Conservation (phyloP, 2,113 vertebrate species). For the Neolamprologus sp. region DNA sequence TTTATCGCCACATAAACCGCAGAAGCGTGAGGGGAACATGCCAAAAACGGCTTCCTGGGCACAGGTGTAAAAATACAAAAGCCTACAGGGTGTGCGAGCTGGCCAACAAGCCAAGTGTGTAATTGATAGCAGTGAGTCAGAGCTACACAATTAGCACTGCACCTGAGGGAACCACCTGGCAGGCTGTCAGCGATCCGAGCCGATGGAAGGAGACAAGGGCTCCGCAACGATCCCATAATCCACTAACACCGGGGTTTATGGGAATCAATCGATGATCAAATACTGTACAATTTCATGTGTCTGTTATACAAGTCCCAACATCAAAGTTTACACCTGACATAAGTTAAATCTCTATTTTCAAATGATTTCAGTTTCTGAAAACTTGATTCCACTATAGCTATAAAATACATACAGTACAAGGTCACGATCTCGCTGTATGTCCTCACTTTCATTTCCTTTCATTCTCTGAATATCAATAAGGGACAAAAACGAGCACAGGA, state of each 20-base stretch:
- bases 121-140: constrained; percentile 5
- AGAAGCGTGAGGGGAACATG: background rate
- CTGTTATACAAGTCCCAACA: background rate
- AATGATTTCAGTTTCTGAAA: background rate
- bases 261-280: background rate
- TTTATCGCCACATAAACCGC: background rate
- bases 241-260: background rate
- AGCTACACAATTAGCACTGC: background rate
- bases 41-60: background rate
- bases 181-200: background rate
- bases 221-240: background rate
- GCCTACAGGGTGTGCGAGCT: background rate
- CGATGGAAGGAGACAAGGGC: background rate
- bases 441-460: background rate
- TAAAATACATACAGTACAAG: background rate
- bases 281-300: background rate
- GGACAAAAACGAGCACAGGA: background rate
- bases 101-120: background rate
- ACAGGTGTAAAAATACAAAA: background rate
- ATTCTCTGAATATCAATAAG: background rate
- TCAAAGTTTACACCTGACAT: background rate
- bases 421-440: background rate
- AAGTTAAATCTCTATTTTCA: background rate
- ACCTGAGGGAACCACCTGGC: constrained; percentile 11
- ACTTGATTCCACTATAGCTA: background rate